A percentile compares a stretch with the other conserved stretches of the same genome.
Evolutionary conservation across 1,140 invertebrate genomes (phyloP).

Genomic region (Acromyrmex charruanus): DNA sequence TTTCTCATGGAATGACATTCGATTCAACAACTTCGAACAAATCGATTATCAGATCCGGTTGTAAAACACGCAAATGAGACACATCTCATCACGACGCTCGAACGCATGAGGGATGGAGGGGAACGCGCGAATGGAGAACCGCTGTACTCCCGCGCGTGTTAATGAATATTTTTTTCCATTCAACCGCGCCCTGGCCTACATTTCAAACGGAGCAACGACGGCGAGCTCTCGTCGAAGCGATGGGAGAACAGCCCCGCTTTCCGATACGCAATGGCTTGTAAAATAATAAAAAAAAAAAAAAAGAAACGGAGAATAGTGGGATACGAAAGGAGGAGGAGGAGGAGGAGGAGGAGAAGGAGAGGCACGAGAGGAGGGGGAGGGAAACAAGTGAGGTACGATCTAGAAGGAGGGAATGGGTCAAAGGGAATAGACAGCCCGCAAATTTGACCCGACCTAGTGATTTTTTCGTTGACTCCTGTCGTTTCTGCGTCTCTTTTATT

Average conservation of each 20-base stretch:
- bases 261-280: conserved; percentile 71
- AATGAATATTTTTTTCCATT: conserved; percentile 86
- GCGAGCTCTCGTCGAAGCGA: conserved; percentile 49
- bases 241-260: conserved; percentile 73
- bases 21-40: too few relatives aligned
- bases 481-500: conserved; percentile 34
- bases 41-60: background rate
- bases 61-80: background rate
- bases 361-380: too few relatives aligned
- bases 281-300: conserved; percentile 30
- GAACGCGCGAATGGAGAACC: conserved; percentile 72
- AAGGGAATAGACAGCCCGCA: conserved; percentile 62
- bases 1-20: too few relatives aligned
- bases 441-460: conserved; percentile 65
- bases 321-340: conserved; percentile 19
- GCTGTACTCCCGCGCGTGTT: conserved; percentile 79
- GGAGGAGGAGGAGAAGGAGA: background rate
- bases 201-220: conserved; percentile 76
- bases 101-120: background rate
- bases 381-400: conserved; percentile 19
- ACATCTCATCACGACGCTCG: background rate
- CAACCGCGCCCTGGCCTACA: conserved; percentile 85
- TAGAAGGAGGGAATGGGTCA: conserved; percentile 48
- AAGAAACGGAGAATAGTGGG: background rate
- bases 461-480: conserved; percentile 58